A percentile compares a stretch with the other conserved stretches of the same genome.
These are phyloP conservation scores for Cephus pygmeus DNA, from an alignment of 2,888 invertebrate species.

Conservation along the genomic window DNA sequence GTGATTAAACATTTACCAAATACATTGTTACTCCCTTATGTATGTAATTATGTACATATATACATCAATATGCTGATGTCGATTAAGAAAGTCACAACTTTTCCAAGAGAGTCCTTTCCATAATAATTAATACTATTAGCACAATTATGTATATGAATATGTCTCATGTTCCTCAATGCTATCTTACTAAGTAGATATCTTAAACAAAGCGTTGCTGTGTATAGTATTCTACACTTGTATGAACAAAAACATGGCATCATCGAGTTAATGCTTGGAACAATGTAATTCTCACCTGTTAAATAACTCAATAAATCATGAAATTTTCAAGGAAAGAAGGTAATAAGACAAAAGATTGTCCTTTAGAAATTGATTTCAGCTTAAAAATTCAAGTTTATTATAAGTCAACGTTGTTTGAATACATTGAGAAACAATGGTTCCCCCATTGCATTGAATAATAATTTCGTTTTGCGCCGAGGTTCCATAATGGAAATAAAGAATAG, in stretches of 20 bases:
- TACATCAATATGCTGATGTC: neutral
- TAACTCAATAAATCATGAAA: slow-evolving; percentile 3
- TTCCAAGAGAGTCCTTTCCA: neutral
- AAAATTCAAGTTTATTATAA: slow-evolving; percentile 35
- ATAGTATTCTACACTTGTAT: neutral
- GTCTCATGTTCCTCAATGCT: neutral
- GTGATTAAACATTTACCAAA: neutral
- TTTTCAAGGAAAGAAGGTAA: slow-evolving; percentile 15
- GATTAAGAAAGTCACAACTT: neutral
- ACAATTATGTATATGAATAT: neutral
- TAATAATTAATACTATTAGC: neutral
- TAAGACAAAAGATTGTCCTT: slow-evolving; percentile 6
- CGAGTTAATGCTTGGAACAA: neutral
- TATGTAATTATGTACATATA: neutral
- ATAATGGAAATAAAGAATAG: neutral
- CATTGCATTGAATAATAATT: neutral
- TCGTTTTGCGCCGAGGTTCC: neutral
- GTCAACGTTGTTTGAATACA: slow-evolving; percentile 31
- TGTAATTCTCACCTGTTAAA: neutral
- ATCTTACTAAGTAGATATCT: neutral
- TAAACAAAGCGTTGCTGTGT: neutral
- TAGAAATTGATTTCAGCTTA: slow-evolving; percentile 12
- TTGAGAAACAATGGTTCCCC: slow-evolving; percentile 21
- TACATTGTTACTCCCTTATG: neutral
- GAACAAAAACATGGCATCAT: neutral